Evolutionary conservation across 2,888 invertebrate species (phyloP).

Genomic region (Lypha dubia): DNA sequence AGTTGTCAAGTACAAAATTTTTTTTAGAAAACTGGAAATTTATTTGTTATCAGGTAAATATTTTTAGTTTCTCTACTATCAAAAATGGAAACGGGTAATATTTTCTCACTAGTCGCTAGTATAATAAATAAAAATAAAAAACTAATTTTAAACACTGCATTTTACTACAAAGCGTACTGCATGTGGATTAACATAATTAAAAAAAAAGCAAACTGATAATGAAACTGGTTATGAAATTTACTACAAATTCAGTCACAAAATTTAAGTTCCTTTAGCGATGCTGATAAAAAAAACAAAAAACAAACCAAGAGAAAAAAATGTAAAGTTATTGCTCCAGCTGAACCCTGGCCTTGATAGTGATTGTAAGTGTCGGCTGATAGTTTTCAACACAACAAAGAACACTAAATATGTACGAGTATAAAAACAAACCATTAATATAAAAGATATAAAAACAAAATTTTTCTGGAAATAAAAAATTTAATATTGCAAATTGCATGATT

Average conservation of each 20-base stretch:
- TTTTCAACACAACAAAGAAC: constrained; percentile 35
- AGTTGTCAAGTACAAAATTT: too few species aligned
- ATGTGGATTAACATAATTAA: too few species aligned
- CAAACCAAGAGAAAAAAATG: not conserved
- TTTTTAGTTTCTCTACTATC: too few species aligned
- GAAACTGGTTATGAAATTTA: constrained; percentile 28
- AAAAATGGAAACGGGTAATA: too few species aligned
- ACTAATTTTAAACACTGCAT: too few species aligned
- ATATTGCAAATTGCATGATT: not conserved
- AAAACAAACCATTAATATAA: not conserved
- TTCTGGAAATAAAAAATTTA: not conserved
- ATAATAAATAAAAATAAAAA: too few species aligned
- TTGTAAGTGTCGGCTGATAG: constrained; percentile 35
- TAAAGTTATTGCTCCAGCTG: constrained; percentile 2
- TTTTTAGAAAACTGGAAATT: too few species aligned
- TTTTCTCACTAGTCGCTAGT: too few species aligned
- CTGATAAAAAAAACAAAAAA: not conserved
- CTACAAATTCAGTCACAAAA: constrained; percentile 2
- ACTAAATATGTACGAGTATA: not conserved
- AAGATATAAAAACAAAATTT: not conserved
- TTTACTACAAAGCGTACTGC: too few species aligned
- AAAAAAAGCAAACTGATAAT: constrained; percentile 16
- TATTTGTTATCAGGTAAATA: too few species aligned
- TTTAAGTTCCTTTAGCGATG: constrained; percentile 15
- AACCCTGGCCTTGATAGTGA: constrained; percentile 48